Evolutionary conservation across 2,888 invertebrate species (phyloP), one percentile per base, ranked within the genome.

Genomic region (Drosophila atripex): DNA sequence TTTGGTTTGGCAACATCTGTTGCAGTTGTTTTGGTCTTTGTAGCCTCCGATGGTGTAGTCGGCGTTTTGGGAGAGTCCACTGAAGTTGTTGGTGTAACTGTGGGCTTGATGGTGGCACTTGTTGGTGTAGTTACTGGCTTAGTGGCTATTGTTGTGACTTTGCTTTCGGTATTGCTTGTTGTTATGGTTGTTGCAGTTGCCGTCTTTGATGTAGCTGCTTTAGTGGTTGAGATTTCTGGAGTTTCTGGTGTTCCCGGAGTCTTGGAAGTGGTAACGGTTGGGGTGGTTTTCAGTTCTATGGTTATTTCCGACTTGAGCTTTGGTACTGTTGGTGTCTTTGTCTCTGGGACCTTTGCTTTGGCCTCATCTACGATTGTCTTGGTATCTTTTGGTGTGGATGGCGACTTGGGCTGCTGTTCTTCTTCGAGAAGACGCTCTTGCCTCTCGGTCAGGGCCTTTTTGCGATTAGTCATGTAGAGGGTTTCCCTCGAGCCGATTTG

Each of bases 401-500:
- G 56, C 4, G 77, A 39, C 16, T 63, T 6, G 43, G 35, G 6
- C 58, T 49, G 21, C 11, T 18, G 43, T 3, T 21, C 63, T 7
- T 52, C 72, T 11, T 85, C 85, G 2, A 47, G 50, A 0, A 75
- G 65, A 7, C 54, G 52, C 14, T 87, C 87, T 51, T 76, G 64
- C 21, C 87, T 88, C 69, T 93, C 93, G 28, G 91, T 89, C 46
- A 93, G 77, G 46, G 91, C 89, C 89, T 93, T 92, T 83, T 93
- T 93, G 68, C 94, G 92, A 79, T 93, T 93, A 55, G 91, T 90
- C 86, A 94, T 92, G 82, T 94, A 94, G 43, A 94, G 90, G n/a
- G 94, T 94, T 90, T 95, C 95, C 66, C 95, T 91, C 75, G 93
- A 93, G 4, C 94, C 94, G 70, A 95, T 94, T 90, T 93, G 93